Evolutionary conservation across 1,140 invertebrate genomes (phyloP), one percentile per base, ranked within the genome.

Genomic region (Leptinotarsa undecemlineata): DNA sequence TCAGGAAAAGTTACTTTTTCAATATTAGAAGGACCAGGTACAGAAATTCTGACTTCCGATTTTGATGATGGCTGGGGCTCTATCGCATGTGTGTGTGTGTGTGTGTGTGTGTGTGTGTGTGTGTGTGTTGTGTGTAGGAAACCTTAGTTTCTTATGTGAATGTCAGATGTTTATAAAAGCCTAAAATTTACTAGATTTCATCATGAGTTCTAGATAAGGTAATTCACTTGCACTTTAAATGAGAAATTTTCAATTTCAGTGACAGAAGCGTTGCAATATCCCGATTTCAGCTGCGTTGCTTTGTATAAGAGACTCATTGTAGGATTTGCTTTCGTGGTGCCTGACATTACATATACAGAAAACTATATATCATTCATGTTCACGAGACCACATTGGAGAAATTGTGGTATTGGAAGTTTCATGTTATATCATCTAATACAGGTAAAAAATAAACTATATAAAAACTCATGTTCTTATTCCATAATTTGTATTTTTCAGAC

Each of bases 341-440:
- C 96, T 1, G 93, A 96, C 84, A 91, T 92, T 15, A 89, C 90
- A 5, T 90, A 90, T 74, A 94, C 94, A 77, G 94, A 95, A 84
- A 93, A 94, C 3, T 97, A 97, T 82, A 92, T 98, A 60, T 95
- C 95, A 3, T 98, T 96, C 83, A 89, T 97, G 67, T 91, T 96
- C 70, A 93, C 92, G 1, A 89, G 96, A 77, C 95, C 95, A 0
- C 93, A 94, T 81, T 97, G 95, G 95, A 87, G 93, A 68, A 88
- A 90, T 75, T 90, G 90, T 47, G 92, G 93, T 19, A 95, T 97
- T 68, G 95, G 91, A 1, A 92, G 88, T 70, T 96, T 96, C 82
- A 97, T 97, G 94, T 83, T 98, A 0, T 97, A 97, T 83, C 96
- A 97, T 89, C 87, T 98, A 51, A 94, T 96, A 77, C 91, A 94